A percentile compares a stretch with the other conserved stretches of the same genome.
Evolutionary conservation across 2,888 invertebrate species (phyloP).

Genomic region (Coremacera marginata): DNA sequence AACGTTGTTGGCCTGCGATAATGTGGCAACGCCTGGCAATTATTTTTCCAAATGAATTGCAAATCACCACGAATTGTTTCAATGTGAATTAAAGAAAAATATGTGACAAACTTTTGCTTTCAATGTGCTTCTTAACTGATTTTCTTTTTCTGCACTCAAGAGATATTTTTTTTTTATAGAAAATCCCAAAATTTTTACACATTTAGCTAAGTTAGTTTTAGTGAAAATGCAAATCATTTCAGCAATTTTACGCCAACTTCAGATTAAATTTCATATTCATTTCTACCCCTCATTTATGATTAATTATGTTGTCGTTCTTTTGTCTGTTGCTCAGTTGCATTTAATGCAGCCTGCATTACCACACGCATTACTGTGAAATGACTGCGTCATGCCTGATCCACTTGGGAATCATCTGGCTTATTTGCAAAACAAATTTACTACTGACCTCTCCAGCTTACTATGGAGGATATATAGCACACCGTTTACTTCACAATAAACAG

Average conservation of each 20-base stretch:
- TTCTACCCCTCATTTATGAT: not conserved
- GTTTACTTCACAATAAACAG: not conserved
- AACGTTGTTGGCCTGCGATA: slow-evolving; percentile 20
- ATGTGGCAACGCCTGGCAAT: slow-evolving; percentile 45
- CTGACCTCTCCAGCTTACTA: not conserved
- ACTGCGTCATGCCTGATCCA: slow-evolving; percentile 19
- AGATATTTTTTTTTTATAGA: not conserved
- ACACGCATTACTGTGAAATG: not conserved
- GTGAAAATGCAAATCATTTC: slow-evolving; percentile 24
- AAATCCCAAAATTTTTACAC: not conserved
- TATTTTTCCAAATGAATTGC: slow-evolving; percentile 44
- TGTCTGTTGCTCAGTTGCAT: not conserved
- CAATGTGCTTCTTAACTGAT: not conserved
- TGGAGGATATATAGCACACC: not conserved
- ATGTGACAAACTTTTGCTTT: not conserved
- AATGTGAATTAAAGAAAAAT: not conserved
- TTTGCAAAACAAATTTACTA: slow-evolving; percentile 21
- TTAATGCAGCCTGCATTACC: not conserved
- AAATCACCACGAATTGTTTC: slow-evolving; percentile 21
- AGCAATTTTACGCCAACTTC: not conserved
- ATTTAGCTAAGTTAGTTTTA: not conserved
- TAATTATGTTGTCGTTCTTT: not conserved
- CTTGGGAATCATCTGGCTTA: slow-evolving; percentile 11
- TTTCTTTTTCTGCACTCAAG: not conserved
- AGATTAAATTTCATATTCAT: not conserved